These are phyloP conservation scores for Ceyx melanurus DNA, from an alignment of 2,113 vertebrate genomes.

Conservation along the genomic window DNA sequence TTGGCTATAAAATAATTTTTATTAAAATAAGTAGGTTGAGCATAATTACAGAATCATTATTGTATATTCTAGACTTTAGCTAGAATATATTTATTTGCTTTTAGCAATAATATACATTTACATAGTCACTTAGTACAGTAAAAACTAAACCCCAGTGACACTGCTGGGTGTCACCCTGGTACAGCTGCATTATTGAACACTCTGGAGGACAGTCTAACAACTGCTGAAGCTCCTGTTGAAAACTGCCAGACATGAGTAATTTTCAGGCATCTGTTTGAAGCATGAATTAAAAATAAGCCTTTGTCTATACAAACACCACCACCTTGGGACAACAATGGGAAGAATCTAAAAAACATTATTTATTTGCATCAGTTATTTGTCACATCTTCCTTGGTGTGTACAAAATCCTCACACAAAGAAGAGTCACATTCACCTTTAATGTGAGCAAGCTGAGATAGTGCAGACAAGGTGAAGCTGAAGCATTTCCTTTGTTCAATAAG, in stretches of 20 bases:
- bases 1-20: background rate
- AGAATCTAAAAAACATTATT: background rate
- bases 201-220: background rate
- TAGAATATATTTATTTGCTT: background rate
- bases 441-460: background rate
- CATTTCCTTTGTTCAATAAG: background rate
- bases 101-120: background rate
- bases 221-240: background rate
- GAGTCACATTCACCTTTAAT: background rate
- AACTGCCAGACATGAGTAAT: background rate
- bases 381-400: background rate
- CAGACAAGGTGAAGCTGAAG: background rate
- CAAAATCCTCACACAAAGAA: background rate
- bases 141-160: background rate
- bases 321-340: background rate
- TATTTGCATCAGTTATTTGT: background rate
- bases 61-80: background rate
- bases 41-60: background rate
- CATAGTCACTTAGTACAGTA: background rate
- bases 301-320: background rate
- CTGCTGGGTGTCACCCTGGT: background rate
- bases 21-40: background rate
- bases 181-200: background rate
- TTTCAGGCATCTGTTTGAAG: background rate
- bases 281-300: slow-evolving; percentile 9